Evolutionary conservation across 2,888 invertebrate species (phyloP).

Genomic region (Xestia xanthographa): DNA sequence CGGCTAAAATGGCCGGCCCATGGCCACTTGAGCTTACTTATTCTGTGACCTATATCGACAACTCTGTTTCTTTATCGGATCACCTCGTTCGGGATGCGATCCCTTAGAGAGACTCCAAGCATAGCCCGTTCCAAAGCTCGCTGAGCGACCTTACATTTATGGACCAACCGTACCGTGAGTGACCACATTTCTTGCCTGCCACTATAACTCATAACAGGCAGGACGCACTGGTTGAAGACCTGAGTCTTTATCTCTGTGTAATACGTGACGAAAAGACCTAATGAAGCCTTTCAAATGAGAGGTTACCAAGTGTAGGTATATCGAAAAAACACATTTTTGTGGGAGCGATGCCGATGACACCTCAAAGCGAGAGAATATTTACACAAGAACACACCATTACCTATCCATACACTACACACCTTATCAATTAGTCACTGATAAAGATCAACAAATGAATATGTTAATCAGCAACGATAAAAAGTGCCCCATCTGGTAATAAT

Average conservation of each 20-base stretch:
- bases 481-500: constrained; percentile 57
- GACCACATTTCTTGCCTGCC: not conserved
- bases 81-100: not conserved
- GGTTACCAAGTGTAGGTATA: not conserved
- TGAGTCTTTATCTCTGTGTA: not conserved
- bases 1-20: too few relatives aligned
- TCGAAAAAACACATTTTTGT: not conserved
- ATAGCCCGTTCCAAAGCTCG: not conserved
- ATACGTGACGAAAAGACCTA: not conserved
- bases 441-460: constrained; percentile 57
- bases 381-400: not conserved
- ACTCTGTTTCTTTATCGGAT: not conserved
- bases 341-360: not conserved
- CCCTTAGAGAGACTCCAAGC: not conserved
- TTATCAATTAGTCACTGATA: constrained; percentile 65
- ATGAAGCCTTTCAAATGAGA: not conserved
- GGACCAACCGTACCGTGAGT: not conserved
- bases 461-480: constrained; percentile 57
- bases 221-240: not conserved
- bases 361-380: not conserved
- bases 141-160: not conserved
- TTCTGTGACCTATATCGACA: too few relatives aligned
- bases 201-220: not conserved
- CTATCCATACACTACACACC: constrained; percentile 40
- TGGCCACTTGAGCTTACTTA: too few relatives aligned